Conservation (phyloP, 2,113 vertebrate genomes). For the Ophthalmolycus amberensis region DNA sequence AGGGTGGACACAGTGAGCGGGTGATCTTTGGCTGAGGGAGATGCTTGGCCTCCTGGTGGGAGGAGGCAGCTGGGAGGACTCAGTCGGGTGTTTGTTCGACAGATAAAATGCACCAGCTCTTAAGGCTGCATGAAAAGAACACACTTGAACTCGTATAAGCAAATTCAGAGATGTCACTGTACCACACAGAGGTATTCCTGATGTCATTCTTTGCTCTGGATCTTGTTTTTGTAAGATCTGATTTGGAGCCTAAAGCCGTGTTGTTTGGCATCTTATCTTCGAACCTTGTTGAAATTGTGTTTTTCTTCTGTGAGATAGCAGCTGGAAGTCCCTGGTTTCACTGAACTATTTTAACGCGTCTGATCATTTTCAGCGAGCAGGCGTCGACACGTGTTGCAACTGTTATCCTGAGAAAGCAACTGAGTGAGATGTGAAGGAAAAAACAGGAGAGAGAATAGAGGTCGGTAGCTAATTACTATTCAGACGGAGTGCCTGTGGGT, state of each 20-base stretch:
- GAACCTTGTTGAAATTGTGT: background rate
- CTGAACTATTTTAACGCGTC: slow-evolving; percentile 12
- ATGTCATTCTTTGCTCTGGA: slow-evolving; percentile 15
- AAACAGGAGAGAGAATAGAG: slow-evolving; percentile 44
- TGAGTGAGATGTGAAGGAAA: slow-evolving; percentile 23
- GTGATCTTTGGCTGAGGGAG: slow-evolving; percentile 19
- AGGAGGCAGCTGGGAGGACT: slow-evolving; percentile 33
- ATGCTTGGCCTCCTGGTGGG: slow-evolving; percentile 26
- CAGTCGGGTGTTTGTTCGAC: slow-evolving; percentile 43
- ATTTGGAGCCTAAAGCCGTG: background rate
- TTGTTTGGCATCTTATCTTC: background rate
- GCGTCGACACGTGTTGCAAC: slow-evolving; percentile 30
- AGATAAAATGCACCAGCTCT: slow-evolving; percentile 32
- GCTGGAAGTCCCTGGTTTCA: slow-evolving; percentile 11
- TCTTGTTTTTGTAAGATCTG: background rate
- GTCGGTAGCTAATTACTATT: slow-evolving; percentile 72
- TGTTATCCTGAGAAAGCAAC: slow-evolving; percentile 32
- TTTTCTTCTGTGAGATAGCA: slow-evolving; percentile 26
- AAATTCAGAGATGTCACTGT: slow-evolving; percentile 20
- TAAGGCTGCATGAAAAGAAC: slow-evolving; percentile 11
- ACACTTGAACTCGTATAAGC: slow-evolving; percentile 23
- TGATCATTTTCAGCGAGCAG: slow-evolving; percentile 32
- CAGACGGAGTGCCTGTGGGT: slow-evolving; percentile 66
- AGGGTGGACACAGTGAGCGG: slow-evolving; percentile 15
- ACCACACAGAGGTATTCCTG: slow-evolving; percentile 24